Conservation (phyloP, 2,888 invertebrate genomes). For the Lydus trimaculatus region DNA sequence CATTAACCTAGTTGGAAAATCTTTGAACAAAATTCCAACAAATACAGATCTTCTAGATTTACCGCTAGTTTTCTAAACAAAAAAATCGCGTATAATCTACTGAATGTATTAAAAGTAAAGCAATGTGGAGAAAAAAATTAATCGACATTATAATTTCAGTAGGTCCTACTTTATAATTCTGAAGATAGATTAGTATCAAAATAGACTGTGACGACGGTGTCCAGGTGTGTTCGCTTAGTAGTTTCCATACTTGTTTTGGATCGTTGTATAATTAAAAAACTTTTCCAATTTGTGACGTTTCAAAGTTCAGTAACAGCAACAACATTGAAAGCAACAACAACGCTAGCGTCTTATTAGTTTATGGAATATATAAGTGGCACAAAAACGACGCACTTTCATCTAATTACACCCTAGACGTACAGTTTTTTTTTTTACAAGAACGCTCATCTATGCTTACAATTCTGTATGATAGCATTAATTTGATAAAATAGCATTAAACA, state of each 20-base stretch:
- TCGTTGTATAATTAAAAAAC: conserved; percentile 3
- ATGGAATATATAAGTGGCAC: not conserved
- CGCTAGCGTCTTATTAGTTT: not conserved
- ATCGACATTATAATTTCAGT: not conserved
- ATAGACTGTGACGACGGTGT: not conserved
- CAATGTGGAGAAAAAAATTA: no score
- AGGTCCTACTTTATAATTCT: not conserved
- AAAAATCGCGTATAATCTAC: not conserved
- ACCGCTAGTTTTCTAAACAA: no score
- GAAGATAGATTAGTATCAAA: not conserved
- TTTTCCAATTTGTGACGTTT: conserved; percentile 10
- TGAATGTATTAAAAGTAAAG: no score
- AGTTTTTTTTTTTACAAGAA: no score
- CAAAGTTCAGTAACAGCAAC: not conserved
- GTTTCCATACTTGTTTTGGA: not conserved
- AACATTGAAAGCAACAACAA: not conserved
- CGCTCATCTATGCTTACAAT: not conserved
- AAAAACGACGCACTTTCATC: not conserved
- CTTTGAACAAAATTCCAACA: not conserved
- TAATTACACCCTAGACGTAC: not conserved
- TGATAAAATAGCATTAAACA: no score
- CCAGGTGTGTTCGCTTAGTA: conserved; percentile 1
- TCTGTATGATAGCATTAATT: no score
- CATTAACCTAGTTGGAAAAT: not conserved
- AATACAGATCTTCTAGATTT: no score